Evolutionary conservation across 92 coral and sea anemone genomes (phyloP).

Genomic region (Nematostella vectensis): DNA sequence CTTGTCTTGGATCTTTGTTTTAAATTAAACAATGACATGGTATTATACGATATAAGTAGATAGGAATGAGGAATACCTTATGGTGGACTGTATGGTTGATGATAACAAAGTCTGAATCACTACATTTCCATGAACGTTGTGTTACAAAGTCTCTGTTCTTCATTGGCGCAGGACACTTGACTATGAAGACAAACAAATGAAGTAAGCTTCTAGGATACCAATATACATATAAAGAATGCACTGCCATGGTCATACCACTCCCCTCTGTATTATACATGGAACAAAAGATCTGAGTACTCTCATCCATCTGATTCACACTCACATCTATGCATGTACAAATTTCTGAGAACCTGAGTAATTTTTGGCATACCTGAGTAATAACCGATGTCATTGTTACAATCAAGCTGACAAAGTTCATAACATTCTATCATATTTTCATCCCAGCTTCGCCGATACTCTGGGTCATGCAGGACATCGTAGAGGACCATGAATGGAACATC

Average conservation of each 20-base stretch:
- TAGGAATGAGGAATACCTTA: conserved; percentile 86
- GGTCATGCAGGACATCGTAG: conserved; percentile 90
- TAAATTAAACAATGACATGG: too few relatives aligned
- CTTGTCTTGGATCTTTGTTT: too few relatives aligned
- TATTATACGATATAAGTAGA: too few relatives aligned
- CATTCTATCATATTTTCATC: conserved; percentile 94
- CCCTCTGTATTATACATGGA: too few relatives aligned
- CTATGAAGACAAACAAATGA: conserved; percentile 23
- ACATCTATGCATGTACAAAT: too few relatives aligned
- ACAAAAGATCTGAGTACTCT: too few relatives aligned
- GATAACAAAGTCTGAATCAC: conserved; percentile 69
- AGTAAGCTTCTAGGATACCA: not conserved
- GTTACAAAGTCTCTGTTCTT: conserved; percentile 97
- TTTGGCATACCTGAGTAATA: conserved; percentile 97
- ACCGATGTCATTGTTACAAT: conserved; percentile 79
- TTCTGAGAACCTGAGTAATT: too few relatives aligned
- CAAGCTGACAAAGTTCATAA: conserved; percentile 74
- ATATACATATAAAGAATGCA: too few relatives aligned
- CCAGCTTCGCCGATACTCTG: conserved; percentile 89
- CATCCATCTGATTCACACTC: too few relatives aligned
- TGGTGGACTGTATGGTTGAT: conserved; percentile 95
- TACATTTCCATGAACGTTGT: conserved; percentile 87
- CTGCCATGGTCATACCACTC: too few relatives aligned
- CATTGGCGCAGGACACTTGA: conserved; percentile 91
- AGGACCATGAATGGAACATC: conserved; percentile 77